These are phyloP conservation scores for Caenorhabditis plicata DNA, from an alignment of 2,888 invertebrate genomes.

Conservation along the genomic window DNA sequence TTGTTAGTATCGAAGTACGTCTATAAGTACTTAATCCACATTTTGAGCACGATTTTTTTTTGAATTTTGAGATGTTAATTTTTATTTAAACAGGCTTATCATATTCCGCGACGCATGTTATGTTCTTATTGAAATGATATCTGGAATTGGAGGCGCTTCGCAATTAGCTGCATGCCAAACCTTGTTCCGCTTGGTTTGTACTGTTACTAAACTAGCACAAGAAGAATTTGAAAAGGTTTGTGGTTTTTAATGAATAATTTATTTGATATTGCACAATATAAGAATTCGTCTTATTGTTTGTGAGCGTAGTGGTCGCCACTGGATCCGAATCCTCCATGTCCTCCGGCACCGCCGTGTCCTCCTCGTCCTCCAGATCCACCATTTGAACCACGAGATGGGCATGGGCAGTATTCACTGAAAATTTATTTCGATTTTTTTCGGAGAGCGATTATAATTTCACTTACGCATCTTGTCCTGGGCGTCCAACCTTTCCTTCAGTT, in stretches of 20 bases:
- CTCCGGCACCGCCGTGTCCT: conserved; percentile 2
- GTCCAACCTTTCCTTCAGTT: conserved; percentile 36
- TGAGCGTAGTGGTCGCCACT: conserved; percentile 18
- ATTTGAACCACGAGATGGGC: conserved; percentile 29
- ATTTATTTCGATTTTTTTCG: neutral
- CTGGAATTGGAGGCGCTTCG: conserved; percentile 20
- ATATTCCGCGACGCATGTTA: conserved; percentile 35
- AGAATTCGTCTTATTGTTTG: conserved; percentile 22
- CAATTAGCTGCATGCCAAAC: conserved; percentile 13
- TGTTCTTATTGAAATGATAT: conserved; percentile 32
- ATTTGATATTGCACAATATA: too few species aligned
- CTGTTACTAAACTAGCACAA: conserved; percentile 16
- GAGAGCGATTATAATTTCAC: neutral
- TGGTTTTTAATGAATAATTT: neutral
- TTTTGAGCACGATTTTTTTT: too few species aligned
- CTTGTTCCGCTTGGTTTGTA: conserved; percentile 13
- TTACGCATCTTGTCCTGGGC: conserved; percentile 42
- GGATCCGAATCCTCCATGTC: conserved; percentile 23
- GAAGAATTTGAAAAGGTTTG: conserved; percentile 12
- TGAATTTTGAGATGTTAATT: too few species aligned
- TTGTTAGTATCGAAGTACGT: too few species aligned
- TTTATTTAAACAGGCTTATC: conserved; percentile 18
- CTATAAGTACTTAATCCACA: too few species aligned
- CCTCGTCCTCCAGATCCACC: conserved; percentile 16
- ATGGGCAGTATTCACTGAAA: conserved; percentile 34